phyloP scores from a whole-genome alignment of 2,888 invertebrate species.

The Cerastoderma edule region DNA sequence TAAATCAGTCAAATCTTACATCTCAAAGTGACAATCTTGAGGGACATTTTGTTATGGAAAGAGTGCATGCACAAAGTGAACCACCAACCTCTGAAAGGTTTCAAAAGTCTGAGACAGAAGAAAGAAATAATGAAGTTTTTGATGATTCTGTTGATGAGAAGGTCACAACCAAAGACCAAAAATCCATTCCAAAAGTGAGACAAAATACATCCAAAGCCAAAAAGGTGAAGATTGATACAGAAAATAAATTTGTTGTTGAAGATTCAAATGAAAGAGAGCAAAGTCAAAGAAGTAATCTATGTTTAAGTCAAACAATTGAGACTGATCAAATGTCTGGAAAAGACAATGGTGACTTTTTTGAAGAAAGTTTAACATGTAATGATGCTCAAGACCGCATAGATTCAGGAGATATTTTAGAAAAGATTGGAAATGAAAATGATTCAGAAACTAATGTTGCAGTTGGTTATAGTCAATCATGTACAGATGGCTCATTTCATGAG shows the following conservation, averaged over 20 bases:
- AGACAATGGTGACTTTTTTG: conserved; percentile 56
- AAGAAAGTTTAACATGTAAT: conserved; percentile 30
- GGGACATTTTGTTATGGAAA: conserved; percentile 52
- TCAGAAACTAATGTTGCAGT: conserved; percentile 3
- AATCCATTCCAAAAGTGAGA: neutral
- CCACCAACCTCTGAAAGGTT: neutral
- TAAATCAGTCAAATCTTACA: conserved; percentile 3
- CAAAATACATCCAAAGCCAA: neutral
- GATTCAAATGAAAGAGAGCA: conserved; percentile 1
- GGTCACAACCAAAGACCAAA: neutral
- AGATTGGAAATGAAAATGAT: conserved; percentile 10
- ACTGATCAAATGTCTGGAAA: conserved; percentile 31
- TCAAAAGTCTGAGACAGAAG: neutral
- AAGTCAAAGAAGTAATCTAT: too few species aligned
- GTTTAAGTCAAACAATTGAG: neutral
- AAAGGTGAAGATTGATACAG: conserved; percentile 18
- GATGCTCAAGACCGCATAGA: conserved; percentile 28
- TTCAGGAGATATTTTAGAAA: conserved; percentile 51
- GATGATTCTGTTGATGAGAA: neutral
- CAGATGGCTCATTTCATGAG: neutral
- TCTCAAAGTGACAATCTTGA: conserved; percentile 43
- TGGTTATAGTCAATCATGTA: neutral
- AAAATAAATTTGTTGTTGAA: conserved; percentile 29
- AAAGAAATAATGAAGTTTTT: neutral
- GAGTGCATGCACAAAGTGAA: neutral